phyloP scores from a whole-genome alignment of 2,113 vertebrate genomes.

The Syrmaticus mikado region DNA sequence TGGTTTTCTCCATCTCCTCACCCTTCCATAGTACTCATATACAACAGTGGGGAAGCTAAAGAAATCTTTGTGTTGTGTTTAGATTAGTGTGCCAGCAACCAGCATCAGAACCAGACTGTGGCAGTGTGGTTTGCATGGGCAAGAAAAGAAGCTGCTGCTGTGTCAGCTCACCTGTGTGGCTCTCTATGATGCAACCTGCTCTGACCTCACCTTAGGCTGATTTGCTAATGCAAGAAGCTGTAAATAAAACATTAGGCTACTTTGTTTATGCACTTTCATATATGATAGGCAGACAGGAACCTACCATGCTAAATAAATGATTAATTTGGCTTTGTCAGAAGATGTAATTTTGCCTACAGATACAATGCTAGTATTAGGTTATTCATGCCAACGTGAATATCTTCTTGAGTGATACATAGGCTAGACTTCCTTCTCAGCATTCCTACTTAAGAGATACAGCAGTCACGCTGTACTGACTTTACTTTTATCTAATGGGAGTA shows the following conservation, averaged over 20 bases:
- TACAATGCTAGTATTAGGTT: neutral
- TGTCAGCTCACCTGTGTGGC: neutral
- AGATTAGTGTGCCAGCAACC: rapidly evolving
- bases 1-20: neutral
- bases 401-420: neutral
- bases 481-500: neutral
- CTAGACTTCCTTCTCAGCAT: neutral
- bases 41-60: neutral
- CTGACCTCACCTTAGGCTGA: neutral
- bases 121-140: rapidly evolving
- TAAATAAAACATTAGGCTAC: neutral
- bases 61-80: neutral
- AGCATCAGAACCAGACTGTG: neutral
- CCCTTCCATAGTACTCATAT: rapidly evolving
- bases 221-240: neutral
- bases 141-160: neutral
- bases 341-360: neutral
- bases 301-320: neutral
- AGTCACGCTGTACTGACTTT: neutral
- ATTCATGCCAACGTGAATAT: neutral
- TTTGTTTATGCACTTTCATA: neutral
- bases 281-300: neutral
- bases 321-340: neutral
- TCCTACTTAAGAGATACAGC: neutral
- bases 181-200: neutral